Evolutionary conservation across 1,140 invertebrate genomes (phyloP).

Genomic region (Dendroctonus valens): DNA sequence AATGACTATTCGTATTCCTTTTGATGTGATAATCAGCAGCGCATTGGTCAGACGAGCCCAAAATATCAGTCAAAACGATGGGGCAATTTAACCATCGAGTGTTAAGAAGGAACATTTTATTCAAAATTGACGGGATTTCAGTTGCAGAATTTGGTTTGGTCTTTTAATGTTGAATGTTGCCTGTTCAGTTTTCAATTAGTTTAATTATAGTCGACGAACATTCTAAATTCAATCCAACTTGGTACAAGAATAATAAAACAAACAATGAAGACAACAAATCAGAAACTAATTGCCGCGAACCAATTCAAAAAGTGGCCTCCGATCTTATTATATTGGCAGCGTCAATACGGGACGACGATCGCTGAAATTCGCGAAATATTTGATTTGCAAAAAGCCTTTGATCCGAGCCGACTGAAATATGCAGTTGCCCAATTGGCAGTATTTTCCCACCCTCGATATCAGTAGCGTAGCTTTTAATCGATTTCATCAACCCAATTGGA

Average conservation of each 20-base stretch:
- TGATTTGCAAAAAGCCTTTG: slow-evolving; percentile 25
- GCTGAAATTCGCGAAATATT: slow-evolving; percentile 25
- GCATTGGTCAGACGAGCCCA: too few relatives aligned
- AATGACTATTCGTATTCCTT: slow-evolving; percentile 1
- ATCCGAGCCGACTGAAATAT: slow-evolving; percentile 17
- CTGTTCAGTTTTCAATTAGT: too few relatives aligned
- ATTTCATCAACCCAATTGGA: too few relatives aligned
- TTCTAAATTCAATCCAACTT: too few relatives aligned
- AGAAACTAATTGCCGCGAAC: slow-evolving; percentile 14
- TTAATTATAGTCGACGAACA: too few relatives aligned
- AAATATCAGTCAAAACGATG: too few relatives aligned
- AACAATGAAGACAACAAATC: slow-evolving; percentile 13
- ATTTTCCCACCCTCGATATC: slow-evolving; percentile 16
- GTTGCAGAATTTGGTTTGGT: too few relatives aligned
- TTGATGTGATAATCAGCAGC: slow-evolving; percentile 5
- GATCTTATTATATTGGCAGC: slow-evolving; percentile 9
- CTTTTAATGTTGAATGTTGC: too few relatives aligned
- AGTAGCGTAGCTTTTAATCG: slow-evolving; percentile 4
- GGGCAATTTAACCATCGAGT: too few relatives aligned
- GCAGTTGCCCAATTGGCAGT: slow-evolving; percentile 5
- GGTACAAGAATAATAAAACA: background rate
- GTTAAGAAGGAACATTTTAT: too few relatives aligned
- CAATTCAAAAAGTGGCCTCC: slow-evolving; percentile 16
- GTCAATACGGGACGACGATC: slow-evolving; percentile 15
- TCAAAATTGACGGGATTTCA: too few relatives aligned